Conservation (phyloP, 2,797 vertebrate species). For the Smutsia gigantea region DNA sequence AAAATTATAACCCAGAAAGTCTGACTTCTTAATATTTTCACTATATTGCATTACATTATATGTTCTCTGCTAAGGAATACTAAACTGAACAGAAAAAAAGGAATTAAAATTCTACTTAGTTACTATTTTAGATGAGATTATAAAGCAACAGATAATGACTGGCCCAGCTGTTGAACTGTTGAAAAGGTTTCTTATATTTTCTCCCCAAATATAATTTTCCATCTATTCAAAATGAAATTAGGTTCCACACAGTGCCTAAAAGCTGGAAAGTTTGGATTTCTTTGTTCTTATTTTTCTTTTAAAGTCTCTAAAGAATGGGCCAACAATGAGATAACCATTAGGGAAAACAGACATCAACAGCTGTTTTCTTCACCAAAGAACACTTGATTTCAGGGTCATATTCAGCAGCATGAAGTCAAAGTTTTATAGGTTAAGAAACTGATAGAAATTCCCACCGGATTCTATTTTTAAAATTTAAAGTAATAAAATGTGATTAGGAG, state of each 20-base stretch:
- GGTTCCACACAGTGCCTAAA: not conserved
- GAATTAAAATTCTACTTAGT: not conserved
- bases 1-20: not conserved
- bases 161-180: not conserved
- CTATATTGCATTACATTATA: not conserved
- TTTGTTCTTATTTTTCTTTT: constrained; percentile 25
- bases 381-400: not conserved
- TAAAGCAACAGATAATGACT: not conserved
- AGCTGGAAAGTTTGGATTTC: not conserved
- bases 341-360: not conserved
- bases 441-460: not conserved
- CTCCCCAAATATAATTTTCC: not conserved
- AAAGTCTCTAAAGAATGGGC: not conserved
- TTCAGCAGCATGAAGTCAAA: not conserved
- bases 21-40: constrained; percentile 19
- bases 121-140: not conserved
- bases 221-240: constrained; percentile 22
- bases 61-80: not conserved
- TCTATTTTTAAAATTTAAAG: not conserved
- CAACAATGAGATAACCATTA: not conserved
- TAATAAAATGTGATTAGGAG: not conserved
- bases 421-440: not conserved
- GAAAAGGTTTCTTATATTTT: not conserved
- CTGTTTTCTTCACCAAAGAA: constrained; percentile 19
- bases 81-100: not conserved